Evolutionary conservation across 2,797 vertebrate genomes (phyloP), one percentile per base, ranked within the genome.

Genomic region (Mareca penelope): DNA sequence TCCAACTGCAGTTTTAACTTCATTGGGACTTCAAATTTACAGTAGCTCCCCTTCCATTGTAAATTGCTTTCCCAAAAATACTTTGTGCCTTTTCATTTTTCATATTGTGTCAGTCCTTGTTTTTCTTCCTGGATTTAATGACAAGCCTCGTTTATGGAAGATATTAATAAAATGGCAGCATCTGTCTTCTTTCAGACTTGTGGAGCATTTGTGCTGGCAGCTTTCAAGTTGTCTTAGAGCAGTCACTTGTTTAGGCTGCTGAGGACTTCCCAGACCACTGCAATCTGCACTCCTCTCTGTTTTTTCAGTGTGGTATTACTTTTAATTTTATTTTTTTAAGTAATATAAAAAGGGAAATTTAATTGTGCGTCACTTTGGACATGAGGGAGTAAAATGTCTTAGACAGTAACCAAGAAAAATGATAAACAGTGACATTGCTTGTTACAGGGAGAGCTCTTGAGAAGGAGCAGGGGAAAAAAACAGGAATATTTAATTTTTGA

Each of bases 81-180:
- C 8, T 81, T 48, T 11, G 12, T 50, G n/a, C 24, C 33, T 78
- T 67, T 86, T 39, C 5, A 50, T 70, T 89, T 85, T 60, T 93
- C 9, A 10, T 2, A 2, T 61, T 77, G 16, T 83, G 35, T 75
- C 26, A 86, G 52, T 81, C 80, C 76, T 69, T 94, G 65, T 76
- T 97, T 96, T 96, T 64, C 65, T 95, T 93, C 68, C 67, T 93
- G 79, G 60, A 31, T 90, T 96, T 95, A 94, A 90, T 88, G 87
- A 83, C 60, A 81, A 90, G 35, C 44, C 52, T 86, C 80, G 57
- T 88, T 91, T 86, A 64, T 59, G 90, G 80, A 72, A 73, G 80
- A 26, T 35, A 65, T 61, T 84, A 82, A 92, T 92, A 87, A 94
- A 96, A 94, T 83, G 82, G 63, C 82, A 96, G 80, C 90, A 83